Conservation (phyloP, 2,797 vertebrate species). For the Falco cherrug region DNA sequence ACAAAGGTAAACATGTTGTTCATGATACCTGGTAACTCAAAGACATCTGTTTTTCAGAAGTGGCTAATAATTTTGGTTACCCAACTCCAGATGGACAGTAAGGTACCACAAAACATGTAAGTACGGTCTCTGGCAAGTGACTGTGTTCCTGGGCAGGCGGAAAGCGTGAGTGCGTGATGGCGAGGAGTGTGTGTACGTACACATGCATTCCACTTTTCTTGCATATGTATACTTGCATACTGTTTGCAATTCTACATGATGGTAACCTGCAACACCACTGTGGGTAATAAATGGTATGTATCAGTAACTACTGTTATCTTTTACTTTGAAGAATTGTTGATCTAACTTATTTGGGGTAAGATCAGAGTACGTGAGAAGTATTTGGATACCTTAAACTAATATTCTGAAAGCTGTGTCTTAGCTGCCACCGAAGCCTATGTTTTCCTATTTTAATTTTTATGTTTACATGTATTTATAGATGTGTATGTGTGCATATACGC, state of each 20-base stretch:
- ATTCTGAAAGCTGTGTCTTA: neutral
- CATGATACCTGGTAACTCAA: neutral
- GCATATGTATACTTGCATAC: neutral
- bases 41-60: neutral
- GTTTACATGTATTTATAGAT: neutral
- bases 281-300: neutral
- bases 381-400: neutral
- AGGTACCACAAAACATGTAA: neutral
- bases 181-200: neutral
- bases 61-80: neutral
- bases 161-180: rapidly evolving
- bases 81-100: neutral
- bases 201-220: neutral
- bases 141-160: neutral
- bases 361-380: neutral
- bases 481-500: neutral
- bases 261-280: neutral
- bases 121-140: neutral
- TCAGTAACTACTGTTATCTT: neutral
- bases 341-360: neutral
- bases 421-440: neutral
- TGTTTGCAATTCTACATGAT: rapidly evolving
- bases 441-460: neutral
- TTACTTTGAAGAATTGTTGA: neutral
- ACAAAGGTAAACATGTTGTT: constrained; percentile 86